phyloP scores from a whole-genome alignment of 2,797 vertebrate species.

The Hydrocynus forskahlii region DNA sequence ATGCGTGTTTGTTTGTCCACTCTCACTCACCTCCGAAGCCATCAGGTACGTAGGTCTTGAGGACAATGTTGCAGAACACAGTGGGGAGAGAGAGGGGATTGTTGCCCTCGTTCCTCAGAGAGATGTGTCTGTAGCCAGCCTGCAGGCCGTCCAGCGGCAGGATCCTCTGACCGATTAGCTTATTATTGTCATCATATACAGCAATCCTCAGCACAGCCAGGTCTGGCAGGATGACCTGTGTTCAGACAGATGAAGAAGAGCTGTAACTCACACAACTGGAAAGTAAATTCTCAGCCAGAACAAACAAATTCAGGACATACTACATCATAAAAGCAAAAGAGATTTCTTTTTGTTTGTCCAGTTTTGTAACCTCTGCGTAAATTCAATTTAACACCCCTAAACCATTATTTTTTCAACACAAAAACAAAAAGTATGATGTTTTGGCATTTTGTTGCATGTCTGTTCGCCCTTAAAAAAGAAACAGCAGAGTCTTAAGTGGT shows the following conservation, averaged over 20 bases:
- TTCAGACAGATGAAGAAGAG: background rate
- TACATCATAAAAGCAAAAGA: no score
- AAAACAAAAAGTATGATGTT: no score
- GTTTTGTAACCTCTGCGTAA: no score
- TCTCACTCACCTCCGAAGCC: constrained; percentile 91
- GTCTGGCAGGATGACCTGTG: constrained; percentile 95
- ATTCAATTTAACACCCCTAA: no score
- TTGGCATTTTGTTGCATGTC: no score
- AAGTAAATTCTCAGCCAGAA: background rate
- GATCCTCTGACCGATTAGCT: constrained; percentile 95
- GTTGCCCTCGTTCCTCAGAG: constrained; percentile 97
- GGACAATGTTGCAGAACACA: constrained; percentile 98
- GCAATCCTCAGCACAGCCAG: constrained; percentile 95
- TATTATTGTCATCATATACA: constrained; percentile 98
- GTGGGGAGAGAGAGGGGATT: constrained; percentile 96
- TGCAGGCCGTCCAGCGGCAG: constrained; percentile 96
- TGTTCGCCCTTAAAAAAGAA: no score
- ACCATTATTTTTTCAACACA: no score
- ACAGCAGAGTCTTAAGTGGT: no score
- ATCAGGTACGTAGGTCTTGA: constrained; percentile 98
- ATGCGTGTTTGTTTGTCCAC: background rate
- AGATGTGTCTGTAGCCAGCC: constrained; percentile 97
- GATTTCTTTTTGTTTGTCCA: no score
- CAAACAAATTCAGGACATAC: background rate
- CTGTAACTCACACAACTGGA: background rate